Base-by-base conservation (phyloP, 2,113 vertebrate genomes). In the Crocuta crocuta region DNA sequence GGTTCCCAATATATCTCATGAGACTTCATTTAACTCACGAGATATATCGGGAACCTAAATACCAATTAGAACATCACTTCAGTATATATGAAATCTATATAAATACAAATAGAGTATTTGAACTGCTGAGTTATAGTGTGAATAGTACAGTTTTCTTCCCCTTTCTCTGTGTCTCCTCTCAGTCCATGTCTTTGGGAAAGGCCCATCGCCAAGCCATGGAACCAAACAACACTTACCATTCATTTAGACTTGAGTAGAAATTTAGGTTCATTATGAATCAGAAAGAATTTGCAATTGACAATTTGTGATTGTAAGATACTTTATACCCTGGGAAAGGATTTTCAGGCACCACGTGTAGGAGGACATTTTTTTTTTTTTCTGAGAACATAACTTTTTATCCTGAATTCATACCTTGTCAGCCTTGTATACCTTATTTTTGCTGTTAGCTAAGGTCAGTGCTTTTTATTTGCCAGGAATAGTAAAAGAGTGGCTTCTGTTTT, bases 191-290 rank as follows among this genome's bases (percentile, higher is more conserved):
- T 91, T 83, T 61, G n/a, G 35, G 39, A 91, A 91, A 95, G 82
- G 3, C 10, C 10, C 31, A 78, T 50, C 73, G 45, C 50, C 15
- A 90, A 74, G 13, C 31, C 48, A 3, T 66, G 31, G 50, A 74
- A 93, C 35, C 4, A 85, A 93, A 43, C 10, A 81, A 50, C 28
- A 0, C n/a, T 53, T 55, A 10, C 48, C 3, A 19, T 19, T 94
- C 78, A 43, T 73, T 97, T 89, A 58, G 28, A 74, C 68, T 95
- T 91, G 26, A 82, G 16, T 58, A 88, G 78, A 78, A 96, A 91
- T 63, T 81, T 78, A 95, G 39, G 24, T 82, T 76, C 81, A 74
- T 61, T 70, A 45, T 58, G 31, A 71, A 45, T n/a, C 23, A 89
- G 79, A 84, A 83, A 79, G 28, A 76, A 89, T 55, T 95, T 91